Evolutionary conservation across 2,888 invertebrate genomes (phyloP), one percentile per base, ranked within the genome.

Genomic region (Tetramorium bicarinatum): DNA sequence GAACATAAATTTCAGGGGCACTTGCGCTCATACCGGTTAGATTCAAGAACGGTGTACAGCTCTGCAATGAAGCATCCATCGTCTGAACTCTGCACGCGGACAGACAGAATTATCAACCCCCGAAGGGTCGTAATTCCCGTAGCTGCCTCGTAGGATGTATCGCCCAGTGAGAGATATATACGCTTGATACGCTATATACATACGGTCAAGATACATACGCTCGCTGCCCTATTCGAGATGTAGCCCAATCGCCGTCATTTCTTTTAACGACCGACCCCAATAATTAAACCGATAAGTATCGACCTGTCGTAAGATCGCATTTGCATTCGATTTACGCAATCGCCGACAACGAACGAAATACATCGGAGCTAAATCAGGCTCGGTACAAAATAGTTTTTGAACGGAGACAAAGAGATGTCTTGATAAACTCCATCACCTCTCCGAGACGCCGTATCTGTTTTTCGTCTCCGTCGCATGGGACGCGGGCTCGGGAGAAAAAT

Each of bases 91-190:
- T 83, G 87, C 87, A 87, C 89, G 87, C 87, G 87, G 85, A 89
- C 88, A 87, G 90, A 89, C 85, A 87, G 89, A 90, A 92, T 92
- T 93, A 93, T 92, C 92, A 92, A 93, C 88, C 91, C 93, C 92
- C 88, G 88, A 92, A 92, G 93, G 89, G 91, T 91, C 92, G 91
- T 93, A 93, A 93, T 90, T 93, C 91, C 90, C 83, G 49, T 66
- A 77, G 79, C 76, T 86, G 81, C 85, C 84, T 85, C 79, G 83
- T 56, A 79, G 80, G 77, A 84, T 88, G 86, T 86, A 87, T 87
- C 84, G 85, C 77, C 77, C 76, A 34, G 61, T 21, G 71, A 87
- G 54, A 38, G 3, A 71, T 34, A 38, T 52, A 52, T 69, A 52
- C 2, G 38, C 3, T 21, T 71, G 38, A 34, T 52, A 38, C 8